Evolutionary conservation across 37 sponge, comb jelly and placozoan species (phyloP), one percentile per base, ranked within the genome.

Genomic region (Axinella damicornis): DNA sequence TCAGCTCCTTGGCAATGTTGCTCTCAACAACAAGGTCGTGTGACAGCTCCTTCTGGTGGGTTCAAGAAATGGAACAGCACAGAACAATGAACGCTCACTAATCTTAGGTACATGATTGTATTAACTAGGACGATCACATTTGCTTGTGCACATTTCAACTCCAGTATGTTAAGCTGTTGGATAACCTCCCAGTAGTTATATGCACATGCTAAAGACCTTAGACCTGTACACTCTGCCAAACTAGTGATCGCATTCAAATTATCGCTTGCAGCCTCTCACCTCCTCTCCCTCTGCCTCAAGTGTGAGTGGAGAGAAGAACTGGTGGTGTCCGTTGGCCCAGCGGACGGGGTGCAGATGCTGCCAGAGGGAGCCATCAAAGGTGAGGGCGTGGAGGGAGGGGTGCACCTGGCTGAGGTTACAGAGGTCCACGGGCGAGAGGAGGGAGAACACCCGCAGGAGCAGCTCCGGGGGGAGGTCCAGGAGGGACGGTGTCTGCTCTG

Each of bases 341-440:
- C 86, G 81, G 25, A 93, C 75, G n/a, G 93, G 93, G 76, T 93
- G 93, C 4, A 93, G 71, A 40, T 84, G 86, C 9, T 66, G 69
- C 93, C 93, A 93, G n/a, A 93, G 77, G 25, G 57, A 53, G 53
- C 81, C 82, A 57, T 88, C 86, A 38, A 67, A 65, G 41, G 85
- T 66, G 4, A 69, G 46, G 13, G 16, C 20, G 61, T 73, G 32
- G 27, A 93, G 82, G 35, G 54, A n/a, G 18, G 85, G 22, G 77
- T 84, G 74, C 24, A 74, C 52, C 24, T 76, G 85, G 55, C 81
- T 18, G 32, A 88, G 66, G 30, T 30, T 59, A 55, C 84, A 79
- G 57, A 93, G 89, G 56, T 93, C 89, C n/a, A 5, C 46, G 65
- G 93, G 93, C 18, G 80, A 73, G 57, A 93, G 89, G 54, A 84